Evolutionary conservation across 2,888 invertebrate genomes (phyloP), one percentile per base, ranked within the genome.

Genomic region (Pogonocherus hispidulus): DNA sequence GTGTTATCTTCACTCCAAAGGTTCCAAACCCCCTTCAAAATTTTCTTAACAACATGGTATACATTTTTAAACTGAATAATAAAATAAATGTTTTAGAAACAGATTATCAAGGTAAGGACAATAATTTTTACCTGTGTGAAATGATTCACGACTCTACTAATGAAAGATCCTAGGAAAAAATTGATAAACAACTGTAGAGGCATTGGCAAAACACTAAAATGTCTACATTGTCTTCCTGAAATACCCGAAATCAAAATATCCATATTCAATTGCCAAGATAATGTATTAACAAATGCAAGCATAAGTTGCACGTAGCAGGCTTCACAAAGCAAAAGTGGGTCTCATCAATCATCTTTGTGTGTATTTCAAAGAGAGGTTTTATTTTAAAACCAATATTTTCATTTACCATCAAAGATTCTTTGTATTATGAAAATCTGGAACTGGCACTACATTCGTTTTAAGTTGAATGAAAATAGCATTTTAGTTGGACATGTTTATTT

Each of bases 361-460:
- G 44, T 18, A 32, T 59, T 35, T 59, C 59, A 59, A 59, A 59
- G 59, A 32, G 4, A n/a, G 41, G 47, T 47, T 35, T 59, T 59
- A 32, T 59, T 59, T 47, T 59, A 49, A 59, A 49, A 59, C 14
- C 46, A 59, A 59, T 59, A 59, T 59, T 46, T 59, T 59, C 47
- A 59, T 47, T 49, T 18, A 35, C 47, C 32, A 47, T 59, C 59
- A 47, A 59, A 59, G 59, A 59, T 59, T 32, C 27, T 23, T 46
- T 51, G 23, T 51, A 16, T 23, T 51, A 8, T 20, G 4, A 51
- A 51, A 16, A 22, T n/a, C 18, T 11, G 8, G 32, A 52, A 52
- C 18, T 52, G 32, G 52, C 52, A 35, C 52, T 4, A 11, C 18
- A 14, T n/a, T 52, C 23, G 16, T 14, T n/a, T 23, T 23, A 51